Evolutionary conservation across 2,797 vertebrate species (phyloP), one percentile per base, ranked within the genome.

Genomic region (Neostethus bicornis): DNA sequence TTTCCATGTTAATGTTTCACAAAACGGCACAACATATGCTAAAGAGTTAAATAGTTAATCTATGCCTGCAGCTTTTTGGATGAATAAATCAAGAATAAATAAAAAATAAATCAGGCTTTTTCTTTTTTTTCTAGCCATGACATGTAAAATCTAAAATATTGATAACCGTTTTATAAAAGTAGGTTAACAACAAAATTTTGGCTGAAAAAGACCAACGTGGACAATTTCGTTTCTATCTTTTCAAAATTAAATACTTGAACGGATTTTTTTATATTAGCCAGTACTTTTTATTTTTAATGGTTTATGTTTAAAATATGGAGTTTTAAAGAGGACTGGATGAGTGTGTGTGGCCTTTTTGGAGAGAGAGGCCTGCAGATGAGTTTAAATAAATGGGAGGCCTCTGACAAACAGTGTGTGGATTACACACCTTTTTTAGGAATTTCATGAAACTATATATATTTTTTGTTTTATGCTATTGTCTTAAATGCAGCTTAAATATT

Each of bases 321-420:
- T n/a, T n/a, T n/a, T n/a, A n/a, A n/a, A n/a, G n/a, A n/a, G n/a
- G n/a, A n/a, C 28, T 17, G 21, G 24, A 46, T 20, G 35, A 29
- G 51, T 37, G 20, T 51, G 47, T 60, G 49, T 66, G 80, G 62
- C 65, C 70, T 77, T 54, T 25, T 55, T n/a, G 5, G 3, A 13
- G 45, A 3, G 51, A 29, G 63, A 59, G 80, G 78, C 80, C 80
- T 79, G 49, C 48, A 43, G 24, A 4, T 35, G 21, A 39, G 31
- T 24, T 19, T 12, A 13, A 23, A 19, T 43, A n/a, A 26, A 20
- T 34, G n/a, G 4, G 4, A 17, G 63, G 75, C 66, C 66, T 61
- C 19, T 9, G 8, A 20, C 20, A 20, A 20, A 26, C 4, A 25
- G 25, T 35, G 1, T 19, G 35, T 1, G 16, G 9, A 38, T 4